Conservation (phyloP, 1,140 invertebrate genomes). For the Achroia grisella region DNA sequence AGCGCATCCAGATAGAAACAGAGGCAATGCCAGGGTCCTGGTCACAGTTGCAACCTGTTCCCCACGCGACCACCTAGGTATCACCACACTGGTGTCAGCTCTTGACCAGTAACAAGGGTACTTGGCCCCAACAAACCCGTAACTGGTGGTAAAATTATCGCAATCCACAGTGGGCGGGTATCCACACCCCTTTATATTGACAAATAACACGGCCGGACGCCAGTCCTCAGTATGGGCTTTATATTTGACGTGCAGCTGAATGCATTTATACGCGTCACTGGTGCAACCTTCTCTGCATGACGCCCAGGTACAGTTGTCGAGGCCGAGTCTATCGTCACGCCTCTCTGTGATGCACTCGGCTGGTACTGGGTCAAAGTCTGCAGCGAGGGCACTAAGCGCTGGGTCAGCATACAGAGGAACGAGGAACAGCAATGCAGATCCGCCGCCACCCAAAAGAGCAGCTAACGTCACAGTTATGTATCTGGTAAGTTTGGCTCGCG, state of each 20-base stretch:
- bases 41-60: constrained; percentile 86
- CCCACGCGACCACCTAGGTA: constrained; percentile 85
- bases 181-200: constrained; percentile 83
- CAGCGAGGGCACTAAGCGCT: constrained; percentile 89
- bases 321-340: constrained; percentile 82
- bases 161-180: constrained; percentile 91
- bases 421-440: constrained; percentile 87
- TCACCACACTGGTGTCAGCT: constrained; percentile 85
- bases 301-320: constrained; percentile 90
- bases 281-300: constrained; percentile 92
- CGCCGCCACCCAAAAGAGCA: constrained; percentile 84
- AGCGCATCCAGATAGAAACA: constrained; percentile 86
- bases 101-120: constrained; percentile 90
- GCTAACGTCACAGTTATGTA: constrained; percentile 87
- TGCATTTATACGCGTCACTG: constrained; percentile 89
- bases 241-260: constrained; percentile 89
- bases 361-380: constrained; percentile 86
- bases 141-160: constrained; percentile 84
- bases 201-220: constrained; percentile 60
- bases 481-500: constrained; percentile 82
- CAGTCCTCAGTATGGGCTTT: constrained; percentile 60
- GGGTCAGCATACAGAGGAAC: constrained; percentile 93
- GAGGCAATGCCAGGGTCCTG: constrained; percentile 86
- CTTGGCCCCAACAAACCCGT: constrained; percentile 82
- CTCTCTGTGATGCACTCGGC: constrained; percentile 85